Percentiles rank a stretch among this genome's conserved stretches.
Conservation (phyloP, 2,113 vertebrate species). For the Alouatta palliata region DNA sequence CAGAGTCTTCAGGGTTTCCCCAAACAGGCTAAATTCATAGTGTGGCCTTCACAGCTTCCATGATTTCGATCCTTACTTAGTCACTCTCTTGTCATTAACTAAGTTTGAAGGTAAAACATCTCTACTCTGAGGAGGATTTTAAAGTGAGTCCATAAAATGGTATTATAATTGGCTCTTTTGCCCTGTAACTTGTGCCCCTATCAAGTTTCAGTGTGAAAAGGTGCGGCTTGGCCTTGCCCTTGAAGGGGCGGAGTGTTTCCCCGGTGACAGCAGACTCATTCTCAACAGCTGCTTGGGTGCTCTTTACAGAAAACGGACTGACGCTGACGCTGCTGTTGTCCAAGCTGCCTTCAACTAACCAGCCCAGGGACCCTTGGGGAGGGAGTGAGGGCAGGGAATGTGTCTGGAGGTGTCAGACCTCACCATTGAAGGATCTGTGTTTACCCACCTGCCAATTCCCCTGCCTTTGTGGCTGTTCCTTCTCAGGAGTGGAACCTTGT, state of each 20-base stretch:
- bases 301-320: fast-evolving
- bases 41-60: background rate
- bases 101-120: background rate
- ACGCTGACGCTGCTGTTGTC: fast-evolving
- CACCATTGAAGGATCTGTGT: too few relatives aligned
- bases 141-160: background rate
- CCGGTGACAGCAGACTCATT: background rate
- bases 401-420: background rate
- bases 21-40: background rate
- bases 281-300: fast-evolving
- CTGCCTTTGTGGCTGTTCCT: background rate
- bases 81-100: background rate
- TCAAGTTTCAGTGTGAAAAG: background rate
- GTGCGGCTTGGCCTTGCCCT: background rate
- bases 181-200: background rate
- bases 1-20: fast-evolving
- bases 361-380: fast-evolving
- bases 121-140: background rate
- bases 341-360: fast-evolving
- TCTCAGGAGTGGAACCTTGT: background rate
- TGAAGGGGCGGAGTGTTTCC: fast-evolving
- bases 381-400: fast-evolving
- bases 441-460: background rate
- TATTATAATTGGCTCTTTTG: background rate
- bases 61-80: background rate